phyloP scores from a whole-genome alignment of 2,797 vertebrate genomes.

The Columba guinea region DNA sequence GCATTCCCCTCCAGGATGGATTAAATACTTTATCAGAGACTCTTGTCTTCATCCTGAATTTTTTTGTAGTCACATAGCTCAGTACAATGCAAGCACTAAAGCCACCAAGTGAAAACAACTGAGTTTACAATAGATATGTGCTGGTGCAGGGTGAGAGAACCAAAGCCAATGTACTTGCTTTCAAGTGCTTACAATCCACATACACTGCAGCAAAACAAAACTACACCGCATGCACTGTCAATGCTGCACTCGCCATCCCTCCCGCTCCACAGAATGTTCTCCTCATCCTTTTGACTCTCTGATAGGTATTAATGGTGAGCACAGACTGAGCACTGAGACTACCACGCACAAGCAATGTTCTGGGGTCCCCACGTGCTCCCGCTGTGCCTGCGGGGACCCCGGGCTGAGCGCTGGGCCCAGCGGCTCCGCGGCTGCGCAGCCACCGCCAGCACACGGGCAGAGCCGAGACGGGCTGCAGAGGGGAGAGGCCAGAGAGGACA shows the following conservation, averaged over 20 bases:
- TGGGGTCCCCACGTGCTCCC: fast-evolving
- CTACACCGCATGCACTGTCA: background rate
- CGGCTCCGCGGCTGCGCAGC: too few species aligned
- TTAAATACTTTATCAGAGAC: background rate
- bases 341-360: fast-evolving
- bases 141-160: background rate
- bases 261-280: background rate
- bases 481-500: background rate
- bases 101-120: background rate
- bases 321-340: background rate
- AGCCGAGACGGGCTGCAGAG: background rate
- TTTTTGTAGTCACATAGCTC: background rate
- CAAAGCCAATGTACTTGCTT: background rate
- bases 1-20: background rate
- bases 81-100: background rate
- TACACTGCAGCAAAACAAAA: background rate
- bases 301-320: background rate
- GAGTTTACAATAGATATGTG: background rate
- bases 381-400: too few species aligned
- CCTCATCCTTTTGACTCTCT: background rate
- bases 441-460: too few species aligned
- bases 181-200: background rate
- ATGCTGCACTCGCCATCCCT: background rate
- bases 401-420: too few species aligned
- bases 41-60: background rate